Base-by-base conservation (phyloP, 2,888 invertebrate species). In the Drosophila meridiana region DNA sequence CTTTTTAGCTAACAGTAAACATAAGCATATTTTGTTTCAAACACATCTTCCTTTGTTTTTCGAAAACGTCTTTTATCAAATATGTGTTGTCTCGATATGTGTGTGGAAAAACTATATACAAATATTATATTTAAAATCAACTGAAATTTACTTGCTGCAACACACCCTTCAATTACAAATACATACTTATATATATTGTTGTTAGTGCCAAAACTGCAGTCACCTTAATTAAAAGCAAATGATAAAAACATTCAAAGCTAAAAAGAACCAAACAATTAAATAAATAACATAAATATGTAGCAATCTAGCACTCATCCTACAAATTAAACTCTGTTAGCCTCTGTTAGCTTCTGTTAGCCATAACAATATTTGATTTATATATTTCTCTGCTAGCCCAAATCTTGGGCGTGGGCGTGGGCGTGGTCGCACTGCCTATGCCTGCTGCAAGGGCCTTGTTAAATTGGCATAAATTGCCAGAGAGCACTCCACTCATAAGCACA, bases 11-110 rank as follows among this genome's bases (percentile, higher is more conserved):
- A 73, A 66, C 53, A 75, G 68, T 76, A 53, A 73, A 65, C 73
- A 76, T 73, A 74, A 62, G 73, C 68, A 76, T 61, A 20, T 61
- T 70, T 73, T 59, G 9, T 67, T 48, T 67, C 6, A 2, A 30
- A 36, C 53, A 53, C 28, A 36, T 65, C 63, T 64, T 66, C 36
- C 62, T 78, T 81, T 40, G 40, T 55, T 76, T 45, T 75, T 55
- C 58, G 70, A 50, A 62, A 71, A 52, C 65, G 82, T 75, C 78
- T 87, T 80, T 73, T 56, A 42, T 86, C 70, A 67, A 86, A 80
- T 84, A 82, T 82, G 72, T 81, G 83, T 81, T 84, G 82, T 76
- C 71, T 76, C 69, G 64, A 83, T 89, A 75, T 81, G 79, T 83
- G 83, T 83, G 87, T 89, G 74, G 83, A 85, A 64, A 73, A 78